Evolutionary conservation across 2,113 vertebrate genomes (phyloP).

Genomic region (rat (Rattus norvegicus)): DNA sequence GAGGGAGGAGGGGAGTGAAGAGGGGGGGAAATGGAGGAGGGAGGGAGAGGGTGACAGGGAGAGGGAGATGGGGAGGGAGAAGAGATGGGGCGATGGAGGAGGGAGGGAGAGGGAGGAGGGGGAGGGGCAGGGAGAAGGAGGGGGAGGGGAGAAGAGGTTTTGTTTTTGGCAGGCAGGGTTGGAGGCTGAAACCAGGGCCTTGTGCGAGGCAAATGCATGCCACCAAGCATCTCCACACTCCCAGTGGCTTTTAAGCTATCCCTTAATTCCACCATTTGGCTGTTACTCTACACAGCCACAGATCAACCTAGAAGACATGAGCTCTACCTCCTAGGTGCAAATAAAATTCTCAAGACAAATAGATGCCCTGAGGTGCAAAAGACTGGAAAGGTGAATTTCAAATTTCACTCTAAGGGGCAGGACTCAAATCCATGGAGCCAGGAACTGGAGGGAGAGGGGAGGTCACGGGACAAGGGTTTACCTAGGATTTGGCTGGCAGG

Average conservation of each 20-base stretch:
- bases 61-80: neutral
- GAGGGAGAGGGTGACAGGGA: too few relatives aligned
- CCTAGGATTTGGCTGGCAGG: accelerated
- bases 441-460: neutral
- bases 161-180: neutral
- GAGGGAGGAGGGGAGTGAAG: too few relatives aligned
- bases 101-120: accelerated
- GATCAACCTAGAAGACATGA: neutral
- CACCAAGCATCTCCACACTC: neutral
- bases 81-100: neutral
- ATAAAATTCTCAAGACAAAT: neutral
- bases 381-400: neutral
- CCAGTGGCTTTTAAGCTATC: neutral
- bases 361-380: neutral
- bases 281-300: neutral
- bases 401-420: neutral
- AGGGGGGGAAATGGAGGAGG: too few relatives aligned
- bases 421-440: too few relatives aligned
- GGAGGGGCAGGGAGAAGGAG: too few relatives aligned
- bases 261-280: neutral
- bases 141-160: neutral
- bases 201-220: neutral
- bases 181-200: neutral
- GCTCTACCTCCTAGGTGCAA: neutral
- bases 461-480: accelerated